Evolutionary conservation across 1,140 invertebrate species (phyloP), one percentile per base, ranked within the genome.

Genomic region (Macrotrachela quadricornifera): DNA sequence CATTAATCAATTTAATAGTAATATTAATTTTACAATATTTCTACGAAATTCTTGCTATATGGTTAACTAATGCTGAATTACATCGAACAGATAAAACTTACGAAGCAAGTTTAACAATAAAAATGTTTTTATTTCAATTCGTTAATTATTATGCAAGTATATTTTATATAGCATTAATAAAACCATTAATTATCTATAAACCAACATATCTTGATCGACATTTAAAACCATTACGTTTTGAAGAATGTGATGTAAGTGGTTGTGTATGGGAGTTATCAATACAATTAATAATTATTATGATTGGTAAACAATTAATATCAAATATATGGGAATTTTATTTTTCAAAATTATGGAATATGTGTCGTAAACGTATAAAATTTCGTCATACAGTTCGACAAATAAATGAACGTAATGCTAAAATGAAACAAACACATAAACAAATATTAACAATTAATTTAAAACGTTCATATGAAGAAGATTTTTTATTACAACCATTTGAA

Each of bases 131-230:
- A 46, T 94, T 95, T 69, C 86, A 94, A 66, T 94, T 90, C 63
- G 83, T 92, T 73, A 94, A 94, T 64, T 91, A 83, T 66, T 94
- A 92, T 62, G 85, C 84, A 1, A 88, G 86, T 0, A 76, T 94
- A 1, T 87, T 95, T 49, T 95, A 94, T 68, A 92, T 92, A 47
- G 87, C 86, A 0, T 92, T 94, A 65, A 91, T 94, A 64, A 95
- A 73, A 59, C 21, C 21, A 30, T 30, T 30, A 8, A 30, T 30
- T 30, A 30, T 30, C 21, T 30, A 30, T 30, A 30, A 30, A 30
- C 21, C 21, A 30, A 30, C 21, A 30, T 8, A 30, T 30, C 21
- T 30, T 30, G 21, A 30, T 30, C 8, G 8, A 4, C 8, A 30
- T 30, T 30, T 8, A 2, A 30, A 2, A 30, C 3, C 21, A 30